Base-by-base conservation (phyloP, 2,888 invertebrate species). In the Polyploca ridens region DNA sequence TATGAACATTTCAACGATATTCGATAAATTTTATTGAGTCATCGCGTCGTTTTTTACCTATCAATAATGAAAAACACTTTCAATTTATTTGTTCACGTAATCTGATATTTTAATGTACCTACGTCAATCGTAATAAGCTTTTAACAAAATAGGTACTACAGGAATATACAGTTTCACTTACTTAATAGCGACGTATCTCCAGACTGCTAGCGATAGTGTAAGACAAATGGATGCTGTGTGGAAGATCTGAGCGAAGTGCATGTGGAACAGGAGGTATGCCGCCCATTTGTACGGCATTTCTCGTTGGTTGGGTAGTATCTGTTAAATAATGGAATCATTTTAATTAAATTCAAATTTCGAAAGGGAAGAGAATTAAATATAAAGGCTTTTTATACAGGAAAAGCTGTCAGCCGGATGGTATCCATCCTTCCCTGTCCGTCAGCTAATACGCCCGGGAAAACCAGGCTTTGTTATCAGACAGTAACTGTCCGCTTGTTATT, bases 131-230 rank as follows among this genome's bases (percentile, higher is more conserved):
- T 46, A 16, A 54, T 19, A 54, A 14, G 49, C 49, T 54, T 54
- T 54, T 10, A 54, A n/a, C 19, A 54, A 19, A 54, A 54, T n/a
- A 19, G n/a, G n/a, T n/a, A n/a, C 10, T 54, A 19, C 16, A 54
- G 54, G 54, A 38, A 19, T 13, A 35, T 58, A 49, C n/a, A 60
- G 44, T 54, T 5, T 16, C 19, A 91, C 95, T 95, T 90, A 97
- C 97, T 96, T 97, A 84, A 98, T 96, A 71, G 97, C 97, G 64
- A 98, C 95, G 87, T 97, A 98, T 82, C 98, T 96, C 97, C 98
- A 98, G 62, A 98, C 96, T 10, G 98, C 98, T 72, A 98, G 90
- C 0, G 96, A 96, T 8, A 97, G 94, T 0, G 97, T 97, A 73
- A 98, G 94, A 88, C 97, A 97, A 70, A 98, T 97, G 44, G 98